Evolutionary conservation across 2,113 vertebrate genomes (phyloP).

Genomic region (Nyctereutes procyonoides): DNA sequence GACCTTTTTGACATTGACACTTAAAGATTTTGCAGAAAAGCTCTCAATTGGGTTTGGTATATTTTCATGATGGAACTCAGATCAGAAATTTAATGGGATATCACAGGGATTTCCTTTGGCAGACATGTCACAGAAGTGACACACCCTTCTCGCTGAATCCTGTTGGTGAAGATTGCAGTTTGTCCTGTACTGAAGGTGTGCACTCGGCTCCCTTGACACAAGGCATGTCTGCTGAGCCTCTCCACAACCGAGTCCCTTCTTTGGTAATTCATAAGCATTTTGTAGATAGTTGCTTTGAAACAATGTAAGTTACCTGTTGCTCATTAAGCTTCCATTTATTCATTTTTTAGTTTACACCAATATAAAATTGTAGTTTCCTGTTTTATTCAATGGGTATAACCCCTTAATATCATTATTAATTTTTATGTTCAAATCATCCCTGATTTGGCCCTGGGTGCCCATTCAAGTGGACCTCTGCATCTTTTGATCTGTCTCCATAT

Average conservation of each 20-base stretch:
- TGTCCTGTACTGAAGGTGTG: too few relatives aligned
- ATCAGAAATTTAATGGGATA: neutral
- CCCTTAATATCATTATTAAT: neutral
- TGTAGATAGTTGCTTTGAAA: neutral
- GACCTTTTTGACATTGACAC: neutral
- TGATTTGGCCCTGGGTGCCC: neutral
- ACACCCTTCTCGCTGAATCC: neutral
- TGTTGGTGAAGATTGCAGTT: rapidly evolving
- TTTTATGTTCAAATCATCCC: neutral
- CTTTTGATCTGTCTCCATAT: neutral
- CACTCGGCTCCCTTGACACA: neutral
- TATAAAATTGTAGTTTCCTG: neutral
- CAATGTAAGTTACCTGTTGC: neutral
- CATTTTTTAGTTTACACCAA: neutral
- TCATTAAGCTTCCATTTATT: neutral
- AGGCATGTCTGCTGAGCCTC: neutral
- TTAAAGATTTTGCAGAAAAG: neutral
- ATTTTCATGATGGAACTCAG: neutral
- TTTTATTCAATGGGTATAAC: neutral
- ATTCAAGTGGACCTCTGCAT: neutral
- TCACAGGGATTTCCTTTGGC: neutral
- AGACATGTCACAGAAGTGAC: neutral
- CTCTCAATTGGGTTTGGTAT: neutral
- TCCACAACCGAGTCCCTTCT: neutral
- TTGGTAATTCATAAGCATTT: neutral